These are phyloP conservation scores for Cyphomyrmex costatus DNA, from an alignment of 1,140 invertebrate species.

Conservation along the genomic window DNA sequence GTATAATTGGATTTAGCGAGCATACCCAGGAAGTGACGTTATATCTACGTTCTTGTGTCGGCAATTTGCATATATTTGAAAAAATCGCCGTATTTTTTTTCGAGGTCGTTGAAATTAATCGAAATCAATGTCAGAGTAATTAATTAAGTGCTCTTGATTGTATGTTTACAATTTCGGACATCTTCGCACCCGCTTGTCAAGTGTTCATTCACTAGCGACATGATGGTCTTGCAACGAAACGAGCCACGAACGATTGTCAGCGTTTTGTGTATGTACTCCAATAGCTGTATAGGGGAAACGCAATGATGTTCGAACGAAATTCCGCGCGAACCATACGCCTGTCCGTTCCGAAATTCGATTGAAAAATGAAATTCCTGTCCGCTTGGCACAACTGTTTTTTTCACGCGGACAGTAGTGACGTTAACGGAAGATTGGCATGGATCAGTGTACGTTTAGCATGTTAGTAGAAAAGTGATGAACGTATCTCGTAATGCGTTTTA, in stretches of 20 bases:
- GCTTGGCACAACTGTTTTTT: conserved; percentile 27
- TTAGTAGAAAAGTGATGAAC: conserved; percentile 1
- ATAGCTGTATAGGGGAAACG: conserved; percentile 27
- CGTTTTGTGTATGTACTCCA: conserved; percentile 41
- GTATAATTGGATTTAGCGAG: conserved; percentile 31
- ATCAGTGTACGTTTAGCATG: not conserved
- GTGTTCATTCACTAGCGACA: conserved; percentile 8
- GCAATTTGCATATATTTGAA: conserved; percentile 20
- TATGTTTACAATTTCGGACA: conserved; percentile 24
- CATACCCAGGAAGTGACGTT: conserved; percentile 4
- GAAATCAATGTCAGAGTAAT: conserved; percentile 11
- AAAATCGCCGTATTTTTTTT: not conserved
- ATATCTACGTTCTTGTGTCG: conserved; percentile 34
- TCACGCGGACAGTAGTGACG: conserved; percentile 3
- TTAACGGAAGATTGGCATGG: conserved; percentile 1
- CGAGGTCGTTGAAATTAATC: not conserved
- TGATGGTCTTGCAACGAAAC: conserved; percentile 4
- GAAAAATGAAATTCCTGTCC: conserved; percentile 75
- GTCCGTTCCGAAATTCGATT: conserved; percentile 60
- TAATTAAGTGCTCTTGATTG: conserved; percentile 49
- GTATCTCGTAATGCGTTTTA: not conserved
- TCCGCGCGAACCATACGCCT: conserved; percentile 49
- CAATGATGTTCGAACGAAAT: conserved; percentile 50
- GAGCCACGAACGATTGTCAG: conserved; percentile 45
- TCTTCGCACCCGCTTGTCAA: conserved; percentile 31